phyloP scores from a whole-genome alignment of 2,113 vertebrate species.

The Myrmecophaga tridactyla region DNA sequence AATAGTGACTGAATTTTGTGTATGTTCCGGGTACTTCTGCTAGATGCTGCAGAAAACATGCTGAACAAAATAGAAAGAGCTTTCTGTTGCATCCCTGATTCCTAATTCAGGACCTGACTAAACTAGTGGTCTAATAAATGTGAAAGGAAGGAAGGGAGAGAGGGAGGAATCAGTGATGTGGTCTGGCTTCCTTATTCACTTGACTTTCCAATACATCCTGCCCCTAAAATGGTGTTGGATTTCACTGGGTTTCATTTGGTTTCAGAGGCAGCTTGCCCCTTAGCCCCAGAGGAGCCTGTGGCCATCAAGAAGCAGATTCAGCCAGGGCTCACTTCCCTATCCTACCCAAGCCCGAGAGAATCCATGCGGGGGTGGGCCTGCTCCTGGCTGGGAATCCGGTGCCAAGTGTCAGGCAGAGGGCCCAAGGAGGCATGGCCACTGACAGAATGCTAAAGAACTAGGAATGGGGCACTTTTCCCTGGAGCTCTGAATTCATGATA shows the following conservation, averaged over 20 bases:
- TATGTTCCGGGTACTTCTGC: background rate
- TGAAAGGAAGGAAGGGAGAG: background rate
- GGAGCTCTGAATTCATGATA: background rate
- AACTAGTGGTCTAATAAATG: background rate
- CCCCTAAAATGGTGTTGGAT: background rate
- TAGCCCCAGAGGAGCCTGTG: background rate
- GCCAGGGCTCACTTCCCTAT: background rate
- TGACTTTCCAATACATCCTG: background rate
- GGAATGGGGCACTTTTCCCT: background rate
- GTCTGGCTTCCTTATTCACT: background rate
- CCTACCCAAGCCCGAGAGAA: background rate
- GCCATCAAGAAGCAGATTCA: background rate
- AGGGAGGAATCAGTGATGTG: background rate
- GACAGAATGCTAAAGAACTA: background rate
- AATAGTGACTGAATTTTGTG: background rate
- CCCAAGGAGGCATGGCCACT: background rate
- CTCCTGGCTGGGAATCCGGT: background rate
- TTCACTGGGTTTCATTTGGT: background rate
- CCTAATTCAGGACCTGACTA: background rate
- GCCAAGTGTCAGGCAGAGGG: background rate
- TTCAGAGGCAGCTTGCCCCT: background rate
- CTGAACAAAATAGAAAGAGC: background rate
- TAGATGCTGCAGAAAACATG: background rate
- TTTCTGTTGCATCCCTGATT: background rate
- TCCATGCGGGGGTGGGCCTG: background rate